Evolutionary conservation across 2,888 invertebrate genomes (phyloP), one percentile per base, ranked within the genome.

Genomic region (Aporophyla lueneburgensis): DNA sequence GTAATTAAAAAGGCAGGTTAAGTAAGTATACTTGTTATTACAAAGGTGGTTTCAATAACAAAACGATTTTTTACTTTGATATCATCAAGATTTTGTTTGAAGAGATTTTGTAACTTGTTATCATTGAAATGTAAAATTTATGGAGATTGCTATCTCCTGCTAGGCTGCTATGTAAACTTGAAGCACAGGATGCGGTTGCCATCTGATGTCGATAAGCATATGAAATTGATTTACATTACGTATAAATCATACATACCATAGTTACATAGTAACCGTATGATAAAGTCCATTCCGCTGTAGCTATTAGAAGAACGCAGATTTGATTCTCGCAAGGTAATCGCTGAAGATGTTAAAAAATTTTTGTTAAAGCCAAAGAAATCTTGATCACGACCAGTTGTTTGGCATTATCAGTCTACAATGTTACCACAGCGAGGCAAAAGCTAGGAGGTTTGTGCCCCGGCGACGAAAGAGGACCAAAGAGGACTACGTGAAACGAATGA

Each of bases 101-200:
- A 80, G 84, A 80, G 84, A 70, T 56, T 5, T 51, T 71, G 5
- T 62, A 74, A 71, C 68, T 27, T 68, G 7, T 49, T 77, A 77
- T 70, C 68, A 84, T 70, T 63, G 61, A 74, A 84, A 81, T 80
- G 65, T 76, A 84, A 83, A 83, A 84, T 84, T 65, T 67, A 67
- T 67, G 62, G 43, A 74, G 69, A 83, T 74, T 53, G 71, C 62
- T 69, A 84, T 81, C 78, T 58, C 19, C 33, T 69, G 51, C 71
- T 59, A 70, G 27, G 56, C 43, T 71, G 56, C 65, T 56, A 67
- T 33, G 59, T 54, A 66, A 73, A 78, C 78, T 74, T 78, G 81
- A 81, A 78, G 70, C 46, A 78, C 85, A 84, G 83, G 83, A 85
- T 84, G 63, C 53, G 19, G 71, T 78, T 74, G 66, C 71, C 71